phyloP scores from a whole-genome alignment of 2,888 invertebrate species.

The Lithophane semibrunnea region DNA sequence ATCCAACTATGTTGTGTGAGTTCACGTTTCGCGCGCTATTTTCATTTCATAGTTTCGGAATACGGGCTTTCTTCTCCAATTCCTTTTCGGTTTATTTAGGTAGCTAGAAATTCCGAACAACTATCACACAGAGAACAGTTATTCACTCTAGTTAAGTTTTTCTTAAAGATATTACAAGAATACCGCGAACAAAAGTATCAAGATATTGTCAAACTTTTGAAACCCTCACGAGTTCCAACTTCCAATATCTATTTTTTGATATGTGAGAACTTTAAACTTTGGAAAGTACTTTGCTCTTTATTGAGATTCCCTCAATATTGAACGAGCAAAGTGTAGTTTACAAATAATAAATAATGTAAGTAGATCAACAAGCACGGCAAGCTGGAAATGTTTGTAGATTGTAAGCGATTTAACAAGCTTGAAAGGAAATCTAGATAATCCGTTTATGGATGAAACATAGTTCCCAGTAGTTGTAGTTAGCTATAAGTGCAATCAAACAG shows the following conservation, averaged over 20 bases:
- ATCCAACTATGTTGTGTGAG: slow-evolving; percentile 29
- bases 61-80: slow-evolving; percentile 36
- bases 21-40: slow-evolving; percentile 34
- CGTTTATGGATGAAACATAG: slow-evolving; percentile 34
- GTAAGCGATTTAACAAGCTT: slow-evolving; percentile 13
- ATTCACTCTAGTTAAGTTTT: slow-evolving; percentile 20
- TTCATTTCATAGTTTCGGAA: slow-evolving; percentile 43
- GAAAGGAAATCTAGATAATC: slow-evolving; percentile 34
- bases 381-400: slow-evolving; percentile 14
- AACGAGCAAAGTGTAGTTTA: slow-evolving; percentile 12
- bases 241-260: slow-evolving; percentile 57
- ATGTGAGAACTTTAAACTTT: slow-evolving; percentile 52
- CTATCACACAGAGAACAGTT: slow-evolving; percentile 9
- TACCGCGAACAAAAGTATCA: slow-evolving; percentile 29
- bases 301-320: slow-evolving; percentile 25
- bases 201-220: slow-evolving; percentile 53
- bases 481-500: slow-evolving; percentile 82
- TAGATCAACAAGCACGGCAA: slow-evolving; percentile 13
- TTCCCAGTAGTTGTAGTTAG: slow-evolving; percentile 58
- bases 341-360: slow-evolving; percentile 20
- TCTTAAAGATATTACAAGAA: slow-evolving; percentile 37
- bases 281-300: slow-evolving; percentile 38
- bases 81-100: slow-evolving; percentile 16
- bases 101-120: slow-evolving; percentile 13
- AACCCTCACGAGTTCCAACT: slow-evolving; percentile 35